Evolutionary conservation across 2,797 vertebrate species (phyloP), one percentile per base, ranked within the genome.

Genomic region (Ptychobarbus kaznakovi): DNA sequence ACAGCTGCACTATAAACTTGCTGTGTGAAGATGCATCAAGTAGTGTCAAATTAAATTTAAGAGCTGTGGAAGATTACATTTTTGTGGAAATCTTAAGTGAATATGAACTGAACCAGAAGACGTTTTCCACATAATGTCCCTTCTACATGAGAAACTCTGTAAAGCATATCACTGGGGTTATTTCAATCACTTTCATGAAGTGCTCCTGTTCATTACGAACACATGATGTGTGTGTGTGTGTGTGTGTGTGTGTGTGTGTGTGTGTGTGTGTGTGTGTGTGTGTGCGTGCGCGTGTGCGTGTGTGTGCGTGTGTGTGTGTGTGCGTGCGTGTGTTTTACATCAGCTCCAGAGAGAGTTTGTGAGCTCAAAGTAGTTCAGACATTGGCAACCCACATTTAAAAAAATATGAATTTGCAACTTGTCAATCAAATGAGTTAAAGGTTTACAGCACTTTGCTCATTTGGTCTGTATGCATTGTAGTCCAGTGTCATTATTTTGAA

Each of bases 221-320:
- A 4, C 10, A 73, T 72, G 68, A 49, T 77, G 58, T 86, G 74
- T 70, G 74, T 89, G 83, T 85, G 74, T 70, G 79, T 89, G 83
- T 85, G 74, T 70, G 78, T 89, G 83, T 85, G 38, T 89, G 83
- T 85, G 74, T 70, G 78, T 89, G 83, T 77, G 58, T 86, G 82
- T 72, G 68, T 58, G 40, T 87, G 84, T 65, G 74, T 70, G 79
- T 88, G 83, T 85, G 74, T 65, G 78, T 89, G 83, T 83, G 74
- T 70, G 78, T 88, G 74, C 65, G 78, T 88, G 83, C 83, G 74
- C 56, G 78, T 88, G 83, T 85, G 74, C 65, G 78, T 89, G 83
- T 85, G 38, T 89, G 83, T 83, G 74, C 56, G 78, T 89, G 83
- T 77, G 58, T 85, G 82, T 72, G 68, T 65, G 79, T 87, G 83